Evolutionary conservation across 2,113 vertebrate species (phyloP).

Genomic region (Anthoscopus minutus): DNA sequence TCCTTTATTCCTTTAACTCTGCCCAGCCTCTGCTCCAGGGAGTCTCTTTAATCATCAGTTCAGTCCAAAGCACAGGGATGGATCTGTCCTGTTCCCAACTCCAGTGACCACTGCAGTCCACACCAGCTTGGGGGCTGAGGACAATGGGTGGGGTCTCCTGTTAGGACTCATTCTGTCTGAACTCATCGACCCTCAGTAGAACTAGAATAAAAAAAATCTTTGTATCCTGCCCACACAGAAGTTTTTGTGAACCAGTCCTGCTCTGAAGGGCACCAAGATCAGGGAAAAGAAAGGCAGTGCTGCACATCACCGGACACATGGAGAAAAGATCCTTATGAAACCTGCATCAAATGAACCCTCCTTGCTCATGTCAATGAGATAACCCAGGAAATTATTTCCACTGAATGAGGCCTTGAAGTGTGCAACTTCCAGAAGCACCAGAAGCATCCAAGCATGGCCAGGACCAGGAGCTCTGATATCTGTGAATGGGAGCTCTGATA

Average conservation of each 20-base stretch:
- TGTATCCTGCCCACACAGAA: accelerated
- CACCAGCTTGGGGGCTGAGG: background rate
- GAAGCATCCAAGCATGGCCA: accelerated
- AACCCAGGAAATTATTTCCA: accelerated
- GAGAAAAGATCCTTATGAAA: background rate
- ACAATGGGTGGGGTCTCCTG: accelerated
- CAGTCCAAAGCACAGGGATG: background rate
- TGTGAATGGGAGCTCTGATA: accelerated
- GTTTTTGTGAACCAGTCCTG: background rate
- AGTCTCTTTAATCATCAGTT: too few relatives aligned
- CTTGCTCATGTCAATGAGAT: background rate
- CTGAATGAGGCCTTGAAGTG: accelerated
- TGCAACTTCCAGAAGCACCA: background rate
- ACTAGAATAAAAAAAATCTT: background rate
- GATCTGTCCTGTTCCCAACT: background rate
- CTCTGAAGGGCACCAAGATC: background rate
- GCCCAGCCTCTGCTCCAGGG: too few relatives aligned
- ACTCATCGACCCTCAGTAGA: background rate
- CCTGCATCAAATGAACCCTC: background rate
- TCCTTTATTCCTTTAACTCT: too few relatives aligned
- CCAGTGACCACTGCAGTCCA: background rate
- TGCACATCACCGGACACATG: accelerated
- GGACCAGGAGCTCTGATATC: background rate
- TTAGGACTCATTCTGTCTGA: background rate
- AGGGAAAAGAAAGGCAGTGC: background rate